These are phyloP conservation scores for Nannobrachium achirus DNA, from an alignment of 2,113 vertebrate species.

Conservation along the genomic window DNA sequence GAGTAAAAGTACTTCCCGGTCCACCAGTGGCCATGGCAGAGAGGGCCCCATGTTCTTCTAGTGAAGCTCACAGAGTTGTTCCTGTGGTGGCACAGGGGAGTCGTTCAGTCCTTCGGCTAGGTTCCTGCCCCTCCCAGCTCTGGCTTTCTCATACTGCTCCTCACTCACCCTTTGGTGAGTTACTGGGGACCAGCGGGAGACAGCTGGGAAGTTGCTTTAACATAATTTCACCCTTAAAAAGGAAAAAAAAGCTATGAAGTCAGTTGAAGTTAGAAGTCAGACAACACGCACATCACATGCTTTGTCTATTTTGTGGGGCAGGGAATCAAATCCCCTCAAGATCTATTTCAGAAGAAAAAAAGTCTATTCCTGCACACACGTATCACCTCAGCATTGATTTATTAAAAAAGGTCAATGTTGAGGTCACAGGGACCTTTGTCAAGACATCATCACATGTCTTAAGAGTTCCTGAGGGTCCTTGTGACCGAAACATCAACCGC, in stretches of 20 bases:
- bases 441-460: too few relatives aligned
- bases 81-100: background rate
- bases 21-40: background rate
- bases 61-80: background rate
- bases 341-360: too few relatives aligned
- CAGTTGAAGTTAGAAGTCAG: too few relatives aligned
- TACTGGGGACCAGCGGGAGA: constrained; percentile 1
- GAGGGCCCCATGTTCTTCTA: background rate
- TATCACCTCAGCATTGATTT: too few relatives aligned
- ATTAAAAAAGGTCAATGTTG: too few relatives aligned
- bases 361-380: too few relatives aligned
- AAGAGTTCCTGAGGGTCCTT: too few relatives aligned
- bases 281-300: background rate
- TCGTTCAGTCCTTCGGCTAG: background rate
- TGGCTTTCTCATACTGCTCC: constrained; percentile 10
- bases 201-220: constrained; percentile 22
- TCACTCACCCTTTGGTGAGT: background rate
- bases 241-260: too few relatives aligned
- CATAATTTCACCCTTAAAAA: constrained; percentile 12
- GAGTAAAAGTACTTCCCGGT: too few relatives aligned
- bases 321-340: background rate
- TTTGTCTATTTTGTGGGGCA: too few relatives aligned
- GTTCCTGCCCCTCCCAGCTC: constrained; percentile 11
- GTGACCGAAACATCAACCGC: too few relatives aligned
- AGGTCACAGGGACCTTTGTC: too few relatives aligned